Evolutionary conservation across 2,113 vertebrate species (phyloP).

Genomic region (Tetrax tetrax): DNA sequence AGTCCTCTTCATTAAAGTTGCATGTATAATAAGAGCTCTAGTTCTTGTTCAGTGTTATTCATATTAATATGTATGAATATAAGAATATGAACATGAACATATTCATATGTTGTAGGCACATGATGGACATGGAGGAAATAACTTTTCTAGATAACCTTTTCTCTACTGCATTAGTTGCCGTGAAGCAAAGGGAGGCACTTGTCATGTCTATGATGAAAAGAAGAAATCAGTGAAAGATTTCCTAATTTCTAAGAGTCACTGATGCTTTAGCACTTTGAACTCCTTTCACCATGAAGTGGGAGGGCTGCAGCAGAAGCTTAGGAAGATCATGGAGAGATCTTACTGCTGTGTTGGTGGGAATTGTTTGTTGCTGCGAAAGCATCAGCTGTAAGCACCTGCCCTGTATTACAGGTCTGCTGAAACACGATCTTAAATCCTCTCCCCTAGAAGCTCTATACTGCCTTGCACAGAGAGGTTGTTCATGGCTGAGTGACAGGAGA

Average conservation of each 20-base stretch:
- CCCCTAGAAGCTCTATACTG: neutral
- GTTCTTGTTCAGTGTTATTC: neutral
- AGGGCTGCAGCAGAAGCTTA: neutral
- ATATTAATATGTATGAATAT: neutral
- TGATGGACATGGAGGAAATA: neutral
- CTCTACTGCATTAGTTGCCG: neutral
- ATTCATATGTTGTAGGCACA: neutral
- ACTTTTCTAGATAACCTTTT: neutral
- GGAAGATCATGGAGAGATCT: neutral
- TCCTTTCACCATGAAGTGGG: neutral
- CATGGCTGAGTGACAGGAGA: neutral
- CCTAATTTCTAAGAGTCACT: neutral
- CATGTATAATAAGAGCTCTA: neutral
- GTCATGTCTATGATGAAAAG: neutral
- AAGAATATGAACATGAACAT: neutral
- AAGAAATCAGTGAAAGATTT: neutral
- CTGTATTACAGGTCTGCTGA: neutral
- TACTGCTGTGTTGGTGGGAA: neutral
- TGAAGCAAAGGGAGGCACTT: neutral
- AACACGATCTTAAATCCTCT: neutral
- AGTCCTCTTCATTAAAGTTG: conserved; percentile 1
- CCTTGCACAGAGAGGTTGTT: neutral
- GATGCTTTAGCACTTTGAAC: neutral
- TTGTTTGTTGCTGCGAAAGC: neutral
- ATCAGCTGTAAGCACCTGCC: neutral